Evolutionary conservation across 2,113 vertebrate genomes (phyloP).

Genomic region (Pseudopipra pipra): DNA sequence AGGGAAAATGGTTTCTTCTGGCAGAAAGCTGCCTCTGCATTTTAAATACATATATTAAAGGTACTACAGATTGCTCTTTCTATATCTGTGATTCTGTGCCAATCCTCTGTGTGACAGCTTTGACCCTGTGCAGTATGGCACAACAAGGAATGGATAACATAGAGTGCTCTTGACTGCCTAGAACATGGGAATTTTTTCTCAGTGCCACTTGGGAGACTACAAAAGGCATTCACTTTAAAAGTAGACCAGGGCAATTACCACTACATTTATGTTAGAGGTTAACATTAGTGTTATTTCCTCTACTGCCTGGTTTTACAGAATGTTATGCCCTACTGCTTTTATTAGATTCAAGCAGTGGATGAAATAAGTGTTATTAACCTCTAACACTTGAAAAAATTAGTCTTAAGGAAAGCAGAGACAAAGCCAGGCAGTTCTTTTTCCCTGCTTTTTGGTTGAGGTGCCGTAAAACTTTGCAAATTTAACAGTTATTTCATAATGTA

Average conservation of each 20-base stretch:
- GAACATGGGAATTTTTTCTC: neutral
- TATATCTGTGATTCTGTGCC: neutral
- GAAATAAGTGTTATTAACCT: constrained; percentile 78
- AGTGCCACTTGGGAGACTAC: constrained; percentile 48
- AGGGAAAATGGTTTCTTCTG: neutral
- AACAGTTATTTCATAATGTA: neutral
- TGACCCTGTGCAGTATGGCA: neutral
- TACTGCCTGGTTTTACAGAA: constrained; percentile 69
- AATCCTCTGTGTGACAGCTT: neutral
- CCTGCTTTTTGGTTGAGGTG: neutral
- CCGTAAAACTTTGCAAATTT: neutral
- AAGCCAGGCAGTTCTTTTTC: constrained; percentile 1
- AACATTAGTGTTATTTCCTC: constrained; percentile 75
- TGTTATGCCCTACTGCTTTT: constrained; percentile 72
- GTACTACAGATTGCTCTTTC: neutral
- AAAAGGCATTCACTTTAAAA: constrained; percentile 70
- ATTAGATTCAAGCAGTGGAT: constrained; percentile 73
- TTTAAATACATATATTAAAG: neutral
- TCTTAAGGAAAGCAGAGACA: constrained; percentile 54
- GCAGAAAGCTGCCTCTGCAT: neutral
- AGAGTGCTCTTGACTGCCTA: constrained; percentile 13
- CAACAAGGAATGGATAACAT: neutral
- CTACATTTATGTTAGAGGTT: constrained; percentile 73
- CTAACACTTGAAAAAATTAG: constrained; percentile 74
- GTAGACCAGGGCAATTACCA: constrained; percentile 66